Base-by-base conservation (phyloP, 2,888 invertebrate genomes). In the Ypsolopha scabrella region DNA sequence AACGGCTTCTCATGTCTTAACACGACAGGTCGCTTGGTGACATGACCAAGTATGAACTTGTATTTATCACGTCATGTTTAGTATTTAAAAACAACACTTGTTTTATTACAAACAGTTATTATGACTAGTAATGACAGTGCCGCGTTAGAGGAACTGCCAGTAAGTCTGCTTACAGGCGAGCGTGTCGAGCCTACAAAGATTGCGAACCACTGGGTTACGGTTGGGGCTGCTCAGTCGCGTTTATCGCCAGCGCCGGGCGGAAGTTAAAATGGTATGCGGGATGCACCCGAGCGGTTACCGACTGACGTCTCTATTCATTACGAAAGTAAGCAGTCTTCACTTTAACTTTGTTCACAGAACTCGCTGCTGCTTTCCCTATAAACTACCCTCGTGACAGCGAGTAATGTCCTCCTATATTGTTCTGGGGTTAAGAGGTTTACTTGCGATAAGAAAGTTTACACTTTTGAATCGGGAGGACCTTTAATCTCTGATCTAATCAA, bases 321-420 rank as follows among this genome's bases (percentile, higher is more conserved):
- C 76, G 65, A 64, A 75, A 76, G 74, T 75, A 80, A 77, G 76
- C 74, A 70, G 71, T 70, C 72, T 68, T 67, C 63, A 58, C 58
- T 67, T 72, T 63, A 85, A 85, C 79, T 83, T 83, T 74, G 80
- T 80, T 79, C 75, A 64, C 68, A 68, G 68, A 75, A 79, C 78
- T 80, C 68, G 65, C 63, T 65, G 65, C 75, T 77, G 80, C 79
- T 83, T 82, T 82, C 74, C 80, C 80, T 83, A 80, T 82, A 81
- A 80, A 83, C 75, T 80, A 80, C 75, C 82, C 72, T 78, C 81
- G 80, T 82, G 86, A 82, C 85, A 81, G 77, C 76, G 82, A 86
- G 80, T 81, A 83, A 85, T 83, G 81, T 80, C 78, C 74, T 75
- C 77, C 78, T 82, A 82, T 85, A 83, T 83, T 86, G 83, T 83